Base-by-base conservation (phyloP, 2,888 invertebrate genomes). In the Epirrhoe alternata region DNA sequence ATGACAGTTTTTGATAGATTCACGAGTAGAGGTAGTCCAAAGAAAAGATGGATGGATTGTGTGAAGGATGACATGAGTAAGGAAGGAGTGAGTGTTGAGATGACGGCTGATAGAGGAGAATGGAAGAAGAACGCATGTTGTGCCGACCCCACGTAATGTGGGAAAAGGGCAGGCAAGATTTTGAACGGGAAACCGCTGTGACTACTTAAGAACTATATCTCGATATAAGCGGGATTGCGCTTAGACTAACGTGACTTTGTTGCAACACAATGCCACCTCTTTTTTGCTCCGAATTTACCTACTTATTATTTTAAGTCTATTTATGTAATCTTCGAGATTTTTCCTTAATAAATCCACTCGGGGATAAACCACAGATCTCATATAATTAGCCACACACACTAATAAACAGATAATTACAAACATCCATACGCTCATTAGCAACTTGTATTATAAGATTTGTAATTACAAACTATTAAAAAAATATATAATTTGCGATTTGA, bases 401-500 rank as follows among this genome's bases (percentile, higher is more conserved):
- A 24, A 52, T 35, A 67, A 52, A 69, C 57, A 70, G 35, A 63
- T 76, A 72, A 76, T 76, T 76, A 63, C 71, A 70, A 68, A 72
- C 73, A 73, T 74, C 74, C 73, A 71, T 67, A 63, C 50, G 63
- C 74, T 78, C 79, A 79, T 79, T 78, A 77, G 66, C 75, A 54
- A 62, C 53, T 35, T 66, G 74, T 71, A 79, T 82, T 68, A 70
- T 67, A 64, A 72, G 68, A 84, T 80, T 73, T 75, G 77, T 85
- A 83, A 86, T 86, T 86, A 79, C 77, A 75, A 80, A 79, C 77
- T 74, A 79, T 82, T 80, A 80, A 77, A 84, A 85, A 84, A 81
- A 68, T 52, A 79, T 76, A 79, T 85, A 79, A 83, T 84, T 84
- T 77, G 83, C 86, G 77, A 85, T 85, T 84, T 85, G 83, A 85